phyloP scores from a whole-genome alignment of 2,113 vertebrate species.

The Oriolus oriolus region DNA sequence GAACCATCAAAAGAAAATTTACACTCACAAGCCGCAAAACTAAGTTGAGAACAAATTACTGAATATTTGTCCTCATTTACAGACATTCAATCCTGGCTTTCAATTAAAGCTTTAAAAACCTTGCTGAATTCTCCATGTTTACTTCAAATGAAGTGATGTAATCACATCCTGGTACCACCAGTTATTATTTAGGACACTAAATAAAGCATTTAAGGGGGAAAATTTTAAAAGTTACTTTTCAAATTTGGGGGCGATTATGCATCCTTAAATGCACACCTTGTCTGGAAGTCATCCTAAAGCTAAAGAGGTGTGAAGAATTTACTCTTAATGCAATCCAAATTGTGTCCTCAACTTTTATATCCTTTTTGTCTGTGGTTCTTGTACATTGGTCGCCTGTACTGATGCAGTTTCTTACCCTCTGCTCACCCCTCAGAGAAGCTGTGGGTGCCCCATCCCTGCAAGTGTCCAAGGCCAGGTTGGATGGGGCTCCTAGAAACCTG shows the following conservation, averaged over 20 bases:
- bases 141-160: not conserved
- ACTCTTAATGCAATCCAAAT: not conserved
- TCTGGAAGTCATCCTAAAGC: not conserved
- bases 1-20: not conserved
- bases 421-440: not conserved
- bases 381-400: fast-evolving
- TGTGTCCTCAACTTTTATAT: not conserved
- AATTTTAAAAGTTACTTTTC: not conserved
- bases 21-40: not conserved
- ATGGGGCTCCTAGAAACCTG: not conserved
- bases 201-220: not conserved
- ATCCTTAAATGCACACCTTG: not conserved
- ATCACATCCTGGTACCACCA: not conserved
- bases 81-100: not conserved
- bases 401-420: not conserved
- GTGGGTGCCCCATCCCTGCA: not conserved
- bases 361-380: not conserved
- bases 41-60: not conserved
- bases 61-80: not conserved
- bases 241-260: not conserved
- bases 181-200: not conserved
- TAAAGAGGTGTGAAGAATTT: not conserved
- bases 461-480: not conserved
- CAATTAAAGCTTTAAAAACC: not conserved
- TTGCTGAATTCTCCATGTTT: not conserved